A percentile compares a stretch with the other conserved stretches of the same genome.
Evolutionary conservation across 2,888 invertebrate genomes (phyloP).

Genomic region (Halocaridina rubra): DNA sequence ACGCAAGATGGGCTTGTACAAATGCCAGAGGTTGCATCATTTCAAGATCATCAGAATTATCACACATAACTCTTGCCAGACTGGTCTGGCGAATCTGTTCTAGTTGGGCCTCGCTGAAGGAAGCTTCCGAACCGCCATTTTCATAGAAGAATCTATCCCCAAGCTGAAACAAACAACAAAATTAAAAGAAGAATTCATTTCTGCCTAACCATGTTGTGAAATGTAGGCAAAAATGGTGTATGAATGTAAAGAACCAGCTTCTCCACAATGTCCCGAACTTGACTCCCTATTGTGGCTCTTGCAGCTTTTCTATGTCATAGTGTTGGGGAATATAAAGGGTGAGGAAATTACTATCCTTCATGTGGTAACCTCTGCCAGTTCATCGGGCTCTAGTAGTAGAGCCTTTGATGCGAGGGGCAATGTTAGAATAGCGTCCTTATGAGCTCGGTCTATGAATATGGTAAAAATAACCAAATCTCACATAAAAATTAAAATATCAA

Average conservation of each 20-base stretch:
- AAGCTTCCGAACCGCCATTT: conserved; percentile 40
- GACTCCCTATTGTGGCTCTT: background rate
- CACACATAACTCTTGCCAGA: conserved; percentile 56
- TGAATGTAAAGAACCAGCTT: no score
- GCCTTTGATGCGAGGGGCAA: no score
- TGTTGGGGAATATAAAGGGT: no score
- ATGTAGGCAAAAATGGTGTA: no score
- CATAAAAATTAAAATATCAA: no score
- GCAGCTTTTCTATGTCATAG: no score
- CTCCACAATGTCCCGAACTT: background rate
- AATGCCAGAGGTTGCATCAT: conserved; percentile 61
- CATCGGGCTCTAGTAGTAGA: no score
- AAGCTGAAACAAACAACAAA: conserved; percentile 17
- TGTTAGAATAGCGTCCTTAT: no score
- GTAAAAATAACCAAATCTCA: no score
- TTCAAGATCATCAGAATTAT: conserved; percentile 55
- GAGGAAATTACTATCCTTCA: no score
- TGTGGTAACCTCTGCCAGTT: no score
- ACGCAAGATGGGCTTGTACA: conserved; percentile 46
- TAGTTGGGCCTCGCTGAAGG: conserved; percentile 51
- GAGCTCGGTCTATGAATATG: no score
- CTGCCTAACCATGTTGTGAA: background rate
- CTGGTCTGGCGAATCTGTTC: conserved; percentile 53
- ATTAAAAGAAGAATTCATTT: background rate
- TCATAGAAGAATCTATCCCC: conserved; percentile 62